Base-by-base conservation (phyloP, 1,140 invertebrate genomes). In the Latrodectus geometricus region DNA sequence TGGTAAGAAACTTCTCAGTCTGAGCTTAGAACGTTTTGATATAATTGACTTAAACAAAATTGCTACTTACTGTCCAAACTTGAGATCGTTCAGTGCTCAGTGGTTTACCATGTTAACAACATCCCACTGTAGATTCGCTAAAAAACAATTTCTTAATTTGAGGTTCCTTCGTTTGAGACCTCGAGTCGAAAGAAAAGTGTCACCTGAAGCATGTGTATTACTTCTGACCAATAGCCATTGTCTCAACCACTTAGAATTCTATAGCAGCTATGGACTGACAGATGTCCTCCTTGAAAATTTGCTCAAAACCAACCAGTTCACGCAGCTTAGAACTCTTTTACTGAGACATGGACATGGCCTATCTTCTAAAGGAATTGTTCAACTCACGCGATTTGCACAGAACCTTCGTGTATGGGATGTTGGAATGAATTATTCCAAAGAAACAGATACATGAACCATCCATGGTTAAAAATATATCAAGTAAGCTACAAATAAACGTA, bases 281-380 rank as follows among this genome's bases (percentile, higher is more conserved):
- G 89, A 89, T 52, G 17, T 56, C 50, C 23, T 84, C 5, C 77
- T 88, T 0, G 48, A 11, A 17, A 66, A 86, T 81, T 56, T 89
- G 23, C 75, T 84, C 23, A 78, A 87, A 86, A 85, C 35, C 20
- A 89, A 89, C 82, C 61, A 68, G 15, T 85, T 89, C 35, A 52
- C 52, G 4, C 35, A 81, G 9, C 70, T 89, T 5, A 83, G 84
- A 54, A 88, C 79, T 23, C 70, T 89, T 0, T 85, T 89, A 21
- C 15, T 89, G 9, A 85, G 89, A n/a, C 89, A 89, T 76, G 89
- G 89, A 48, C 88, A 89, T 73, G 88, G 88, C 9, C 56, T 88
- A 4, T 87, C 88, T 65, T 73, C 56, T 7, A 79, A 66, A 3
- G 88, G 88, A 20, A 79, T 88, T 35, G 65, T 61, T 2, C 77